Evolutionary conservation across 2,797 vertebrate genomes (phyloP).

Genomic region (Paratrypauchen microcephalus): DNA sequence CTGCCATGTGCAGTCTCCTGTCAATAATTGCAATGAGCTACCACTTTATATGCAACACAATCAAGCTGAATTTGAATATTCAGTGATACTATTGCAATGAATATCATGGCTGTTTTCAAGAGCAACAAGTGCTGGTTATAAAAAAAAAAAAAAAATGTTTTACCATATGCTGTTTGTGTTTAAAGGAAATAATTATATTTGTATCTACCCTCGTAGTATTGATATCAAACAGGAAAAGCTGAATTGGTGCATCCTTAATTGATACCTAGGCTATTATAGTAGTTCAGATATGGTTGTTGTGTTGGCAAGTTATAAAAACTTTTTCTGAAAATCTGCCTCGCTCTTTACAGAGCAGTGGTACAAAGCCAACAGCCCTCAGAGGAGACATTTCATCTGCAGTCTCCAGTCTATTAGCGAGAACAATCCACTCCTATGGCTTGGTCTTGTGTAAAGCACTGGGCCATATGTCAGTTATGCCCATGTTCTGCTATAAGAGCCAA

Average conservation of each 20-base stretch:
- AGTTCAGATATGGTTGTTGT: neutral
- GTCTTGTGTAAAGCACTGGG: slow-evolving; percentile 15
- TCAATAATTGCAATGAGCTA: slow-evolving; percentile 28
- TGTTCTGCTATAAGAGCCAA: slow-evolving; percentile 12
- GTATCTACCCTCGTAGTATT: no score
- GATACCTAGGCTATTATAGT: neutral
- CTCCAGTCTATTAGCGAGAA: slow-evolving; percentile 31
- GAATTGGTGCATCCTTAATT: no score
- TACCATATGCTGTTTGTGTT: no score
- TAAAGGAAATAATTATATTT: no score
- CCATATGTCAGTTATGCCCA: slow-evolving; percentile 38
- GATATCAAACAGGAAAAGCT: no score
- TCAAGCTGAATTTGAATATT: slow-evolving; percentile 10
- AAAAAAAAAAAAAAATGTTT: no score
- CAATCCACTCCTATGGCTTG: slow-evolving; percentile 34
- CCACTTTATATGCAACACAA: slow-evolving; percentile 12
- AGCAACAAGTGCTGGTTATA: neutral
- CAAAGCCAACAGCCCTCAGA: slow-evolving; percentile 37
- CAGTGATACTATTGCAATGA: slow-evolving; percentile 5
- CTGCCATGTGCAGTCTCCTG: slow-evolving; percentile 30
- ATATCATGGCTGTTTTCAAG: neutral
- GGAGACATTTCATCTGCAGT: slow-evolving; percentile 43
- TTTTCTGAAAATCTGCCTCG: slow-evolving; percentile 27
- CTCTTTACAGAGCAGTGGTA: slow-evolving; percentile 16
- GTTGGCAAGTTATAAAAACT: slow-evolving; percentile 19